A percentile compares a stretch with the other conserved stretches of the same genome.
These are phyloP conservation scores for Phocoena phocoena DNA, from an alignment of 2,113 vertebrate species.

Conservation along the genomic window DNA sequence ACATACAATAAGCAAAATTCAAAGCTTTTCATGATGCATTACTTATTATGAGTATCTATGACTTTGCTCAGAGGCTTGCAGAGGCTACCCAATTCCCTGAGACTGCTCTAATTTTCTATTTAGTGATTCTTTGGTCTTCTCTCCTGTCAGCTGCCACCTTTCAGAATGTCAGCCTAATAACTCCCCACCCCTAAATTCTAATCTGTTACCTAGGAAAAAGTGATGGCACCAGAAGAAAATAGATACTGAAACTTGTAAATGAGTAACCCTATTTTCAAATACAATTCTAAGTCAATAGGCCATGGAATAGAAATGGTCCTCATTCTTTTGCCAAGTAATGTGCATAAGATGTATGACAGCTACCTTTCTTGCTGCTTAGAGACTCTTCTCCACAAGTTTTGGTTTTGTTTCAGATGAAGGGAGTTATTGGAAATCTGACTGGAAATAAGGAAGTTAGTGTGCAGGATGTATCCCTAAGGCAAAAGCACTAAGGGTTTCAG, in stretches of 20 bases:
- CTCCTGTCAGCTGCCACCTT: neutral
- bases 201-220: neutral
- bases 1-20: neutral
- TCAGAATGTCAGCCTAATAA: neutral
- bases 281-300: neutral
- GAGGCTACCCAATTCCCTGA: neutral
- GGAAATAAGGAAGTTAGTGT: neutral
- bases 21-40: neutral
- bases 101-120: neutral
- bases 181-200: neutral
- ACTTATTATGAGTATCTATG: neutral
- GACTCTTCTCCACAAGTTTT: neutral
- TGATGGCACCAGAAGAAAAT: neutral
- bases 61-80: neutral
- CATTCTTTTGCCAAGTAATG: neutral
- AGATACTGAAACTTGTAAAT: neutral
- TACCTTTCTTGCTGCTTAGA: neutral
- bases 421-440: neutral
- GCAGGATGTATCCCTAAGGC: neutral
- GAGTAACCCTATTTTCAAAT: neutral
- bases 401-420: neutral
- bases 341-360: neutral
- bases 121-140: neutral
- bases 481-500: neutral
- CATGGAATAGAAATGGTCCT: neutral